Evolutionary conservation across 2,113 vertebrate species (phyloP).

Genomic region (Sorex fumeus): DNA sequence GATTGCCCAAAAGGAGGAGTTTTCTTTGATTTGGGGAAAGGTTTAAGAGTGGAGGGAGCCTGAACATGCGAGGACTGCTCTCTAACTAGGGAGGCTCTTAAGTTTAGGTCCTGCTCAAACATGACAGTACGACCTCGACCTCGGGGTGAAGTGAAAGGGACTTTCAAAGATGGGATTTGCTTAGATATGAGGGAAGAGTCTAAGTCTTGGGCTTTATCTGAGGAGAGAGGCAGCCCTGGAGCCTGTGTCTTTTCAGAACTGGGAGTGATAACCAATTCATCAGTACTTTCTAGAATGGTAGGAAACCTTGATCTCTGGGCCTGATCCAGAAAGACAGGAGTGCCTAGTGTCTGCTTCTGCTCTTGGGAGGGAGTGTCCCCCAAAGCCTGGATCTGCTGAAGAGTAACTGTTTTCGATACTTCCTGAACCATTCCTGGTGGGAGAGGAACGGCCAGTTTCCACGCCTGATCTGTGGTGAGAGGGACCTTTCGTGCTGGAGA

Average conservation of each 20-base stretch:
- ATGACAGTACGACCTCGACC: background rate
- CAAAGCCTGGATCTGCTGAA: background rate
- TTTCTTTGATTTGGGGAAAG: background rate
- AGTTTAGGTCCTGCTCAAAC: slow-evolving; percentile 35
- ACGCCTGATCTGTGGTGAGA: slow-evolving; percentile 20
- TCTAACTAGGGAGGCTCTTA: background rate
- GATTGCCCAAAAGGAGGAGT: background rate
- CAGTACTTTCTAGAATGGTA: background rate
- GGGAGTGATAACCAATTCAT: background rate
- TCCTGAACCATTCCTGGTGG: background rate
- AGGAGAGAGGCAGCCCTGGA: background rate
- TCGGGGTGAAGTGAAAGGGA: background rate
- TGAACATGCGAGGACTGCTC: background rate
- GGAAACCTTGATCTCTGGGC: background rate
- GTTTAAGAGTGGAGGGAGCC: slow-evolving; percentile 5
- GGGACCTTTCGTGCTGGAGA: background rate
- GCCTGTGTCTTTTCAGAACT: background rate
- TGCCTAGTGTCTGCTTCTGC: background rate
- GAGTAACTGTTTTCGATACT: background rate
- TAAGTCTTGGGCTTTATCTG: background rate
- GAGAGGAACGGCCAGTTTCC: background rate
- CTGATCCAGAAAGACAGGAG: background rate
- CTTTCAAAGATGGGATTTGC: slow-evolving; percentile 1
- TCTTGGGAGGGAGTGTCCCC: too few relatives aligned
- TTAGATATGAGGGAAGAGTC: background rate